These are phyloP conservation scores for Antheraea yamamai DNA, from an alignment of 2,888 invertebrate species.

Conservation along the genomic window DNA sequence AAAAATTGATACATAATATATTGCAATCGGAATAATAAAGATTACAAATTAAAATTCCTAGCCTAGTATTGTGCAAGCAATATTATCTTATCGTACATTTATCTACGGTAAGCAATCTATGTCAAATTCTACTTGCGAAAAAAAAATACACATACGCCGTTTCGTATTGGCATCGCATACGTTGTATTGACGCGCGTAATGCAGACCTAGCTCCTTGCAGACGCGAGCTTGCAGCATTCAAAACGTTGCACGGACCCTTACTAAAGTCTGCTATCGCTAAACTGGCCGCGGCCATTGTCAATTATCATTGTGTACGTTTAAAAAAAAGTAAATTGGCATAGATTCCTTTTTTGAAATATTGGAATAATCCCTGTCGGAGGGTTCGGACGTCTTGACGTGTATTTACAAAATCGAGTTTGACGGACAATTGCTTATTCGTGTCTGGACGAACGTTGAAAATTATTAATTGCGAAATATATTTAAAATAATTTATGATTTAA, in stretches of 20 bases:
- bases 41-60: constrained; percentile 23
- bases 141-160: constrained; percentile 14
- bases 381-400: constrained; percentile 3
- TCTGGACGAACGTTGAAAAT: background rate
- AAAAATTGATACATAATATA: constrained; percentile 1
- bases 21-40: constrained; percentile 7
- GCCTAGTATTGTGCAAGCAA: constrained; percentile 15
- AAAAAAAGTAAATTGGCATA: constrained; percentile 30
- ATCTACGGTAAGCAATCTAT: constrained; percentile 19
- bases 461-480: background rate
- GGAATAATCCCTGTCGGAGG: background rate
- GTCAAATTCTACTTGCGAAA: constrained; percentile 23
- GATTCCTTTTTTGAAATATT: constrained; percentile 25
- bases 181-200: constrained; percentile 25
- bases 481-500: no score
- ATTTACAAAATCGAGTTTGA: constrained; percentile 12
- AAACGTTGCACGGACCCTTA: constrained; percentile 40
- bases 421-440: background rate
- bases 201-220: constrained; percentile 32
- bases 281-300: constrained; percentile 33
- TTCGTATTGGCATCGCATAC: constrained; percentile 15
- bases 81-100: constrained; percentile 20
- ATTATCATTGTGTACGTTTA: constrained; percentile 21
- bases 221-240: constrained; percentile 44
- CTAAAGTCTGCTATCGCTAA: constrained; percentile 12